Evolutionary conservation across 2,888 invertebrate species (phyloP).

Genomic region (Villa cingulata): DNA sequence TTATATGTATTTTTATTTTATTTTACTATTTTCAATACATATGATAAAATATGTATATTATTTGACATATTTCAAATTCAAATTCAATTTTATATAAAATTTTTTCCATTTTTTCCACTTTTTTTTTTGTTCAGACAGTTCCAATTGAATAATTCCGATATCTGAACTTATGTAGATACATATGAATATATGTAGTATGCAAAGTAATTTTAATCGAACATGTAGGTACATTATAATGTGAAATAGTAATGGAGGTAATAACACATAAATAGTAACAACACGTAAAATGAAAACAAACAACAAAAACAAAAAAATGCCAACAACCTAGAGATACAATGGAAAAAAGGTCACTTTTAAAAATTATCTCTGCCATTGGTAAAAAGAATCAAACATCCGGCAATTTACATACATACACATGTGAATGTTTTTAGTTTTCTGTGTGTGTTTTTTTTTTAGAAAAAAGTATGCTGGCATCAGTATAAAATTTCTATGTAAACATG

Average conservation of each 20-base stretch:
- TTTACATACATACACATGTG: too few relatives aligned
- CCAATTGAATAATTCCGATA: slow-evolving; percentile 8
- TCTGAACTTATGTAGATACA: too few relatives aligned
- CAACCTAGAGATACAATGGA: neutral
- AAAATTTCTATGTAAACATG: too few relatives aligned
- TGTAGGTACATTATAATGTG: neutral
- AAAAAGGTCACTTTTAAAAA: neutral
- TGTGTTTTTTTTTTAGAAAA: too few relatives aligned
- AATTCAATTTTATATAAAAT: neutral
- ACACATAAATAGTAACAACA: neutral
- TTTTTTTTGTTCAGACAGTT: slow-evolving; percentile 6
- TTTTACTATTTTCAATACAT: too few relatives aligned
- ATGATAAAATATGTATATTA: too few relatives aligned
- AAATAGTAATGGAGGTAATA: neutral
- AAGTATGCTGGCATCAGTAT: too few relatives aligned
- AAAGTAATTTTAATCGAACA: slow-evolving; percentile 7
- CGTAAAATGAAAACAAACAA: too few relatives aligned
- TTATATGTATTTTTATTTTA: too few relatives aligned
- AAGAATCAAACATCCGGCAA: neutral
- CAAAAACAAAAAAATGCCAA: too few relatives aligned
- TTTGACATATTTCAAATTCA: too few relatives aligned
- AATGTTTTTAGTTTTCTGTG: too few relatives aligned
- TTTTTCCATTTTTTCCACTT: slow-evolving; percentile 2
- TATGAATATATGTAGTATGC: slow-evolving; percentile 9
- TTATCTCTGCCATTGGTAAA: neutral